phyloP scores from a whole-genome alignment of 2,888 invertebrate genomes.

The Chelonus formosanus region DNA sequence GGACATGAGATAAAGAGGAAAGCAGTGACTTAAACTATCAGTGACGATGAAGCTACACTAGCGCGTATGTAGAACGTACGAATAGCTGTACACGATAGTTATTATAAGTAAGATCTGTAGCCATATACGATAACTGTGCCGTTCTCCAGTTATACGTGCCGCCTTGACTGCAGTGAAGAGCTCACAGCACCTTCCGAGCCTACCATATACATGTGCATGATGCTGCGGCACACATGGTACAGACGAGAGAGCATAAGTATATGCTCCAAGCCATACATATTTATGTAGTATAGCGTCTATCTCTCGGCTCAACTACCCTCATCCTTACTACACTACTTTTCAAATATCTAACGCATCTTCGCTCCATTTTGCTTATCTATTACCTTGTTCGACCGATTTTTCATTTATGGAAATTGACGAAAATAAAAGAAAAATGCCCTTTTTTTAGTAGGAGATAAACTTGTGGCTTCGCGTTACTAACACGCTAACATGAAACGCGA shows the following conservation, averaged over 20 bases:
- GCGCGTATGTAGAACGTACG: slow-evolving; percentile 49
- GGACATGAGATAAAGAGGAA: slow-evolving; percentile 10
- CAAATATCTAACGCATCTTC: slow-evolving; percentile 15
- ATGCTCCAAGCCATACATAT: slow-evolving; percentile 39
- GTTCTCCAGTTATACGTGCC: slow-evolving; percentile 49
- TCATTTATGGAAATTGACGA: slow-evolving; percentile 10
- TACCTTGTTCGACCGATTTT: slow-evolving; percentile 5
- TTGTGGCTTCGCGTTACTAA: too few species aligned
- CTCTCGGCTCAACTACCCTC: slow-evolving; percentile 22
- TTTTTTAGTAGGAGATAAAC: too few species aligned
- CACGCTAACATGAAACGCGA: too few species aligned
- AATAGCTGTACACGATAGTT: slow-evolving; percentile 50
- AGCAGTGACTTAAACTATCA: slow-evolving; percentile 5
- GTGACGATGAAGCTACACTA: slow-evolving; percentile 20
- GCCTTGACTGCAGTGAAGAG: slow-evolving; percentile 11
- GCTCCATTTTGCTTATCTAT: slow-evolving; percentile 28
- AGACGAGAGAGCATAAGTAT: slow-evolving; percentile 10
- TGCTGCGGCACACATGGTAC: background rate
- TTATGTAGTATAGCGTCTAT: slow-evolving; percentile 36
- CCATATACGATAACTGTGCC: slow-evolving; percentile 55
- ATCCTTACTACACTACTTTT: slow-evolving; percentile 25
- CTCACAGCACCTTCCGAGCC: slow-evolving; percentile 1
- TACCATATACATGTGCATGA: background rate
- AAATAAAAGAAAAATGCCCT: slow-evolving; percentile 1
- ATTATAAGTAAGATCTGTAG: slow-evolving; percentile 51